Conservation (phyloP, 1,140 invertebrate genomes). For the Drosophila cardini region DNA sequence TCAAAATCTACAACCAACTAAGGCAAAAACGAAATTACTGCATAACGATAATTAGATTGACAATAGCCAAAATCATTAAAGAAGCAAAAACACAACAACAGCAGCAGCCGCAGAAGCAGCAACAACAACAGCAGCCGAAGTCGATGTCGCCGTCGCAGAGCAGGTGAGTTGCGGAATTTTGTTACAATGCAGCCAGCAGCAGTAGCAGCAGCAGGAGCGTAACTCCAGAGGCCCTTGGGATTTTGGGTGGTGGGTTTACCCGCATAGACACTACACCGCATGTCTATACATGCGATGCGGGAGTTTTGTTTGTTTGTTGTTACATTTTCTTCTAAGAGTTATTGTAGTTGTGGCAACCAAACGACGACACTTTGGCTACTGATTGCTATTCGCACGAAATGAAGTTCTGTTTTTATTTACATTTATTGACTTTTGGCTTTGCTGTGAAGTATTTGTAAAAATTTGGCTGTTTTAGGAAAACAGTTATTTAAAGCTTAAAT, state of each 20-base stretch:
- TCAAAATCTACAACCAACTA: constrained; percentile 24
- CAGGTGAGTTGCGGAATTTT: constrained; percentile 57
- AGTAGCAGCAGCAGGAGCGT: constrained; percentile 26
- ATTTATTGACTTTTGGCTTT: constrained; percentile 28
- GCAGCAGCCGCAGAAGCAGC: constrained; percentile 15
- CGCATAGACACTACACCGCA: constrained; percentile 35
- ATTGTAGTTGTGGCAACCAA: constrained; percentile 19
- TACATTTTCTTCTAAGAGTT: constrained; percentile 7
- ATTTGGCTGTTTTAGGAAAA: neutral
- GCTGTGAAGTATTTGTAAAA: neutral
- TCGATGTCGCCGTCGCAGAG: constrained; percentile 28
- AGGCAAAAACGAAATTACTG: constrained; percentile 26
- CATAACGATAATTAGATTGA: constrained; percentile 55
- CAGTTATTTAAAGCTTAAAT: too few species aligned
- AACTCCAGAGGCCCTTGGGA: constrained; percentile 18
- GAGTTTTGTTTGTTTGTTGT: constrained; percentile 33
- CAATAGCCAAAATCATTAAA: neutral
- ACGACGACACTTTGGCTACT: constrained; percentile 3
- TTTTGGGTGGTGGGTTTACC: constrained; percentile 46
- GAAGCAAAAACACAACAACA: constrained; percentile 15
- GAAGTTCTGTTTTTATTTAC: constrained; percentile 29
- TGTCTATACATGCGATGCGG: constrained; percentile 49
- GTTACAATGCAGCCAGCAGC: constrained; percentile 46
- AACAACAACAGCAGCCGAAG: constrained; percentile 7
- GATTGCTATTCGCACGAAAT: constrained; percentile 23